phyloP scores from a whole-genome alignment of 2,797 vertebrate species.

The Hydrophis major region DNA sequence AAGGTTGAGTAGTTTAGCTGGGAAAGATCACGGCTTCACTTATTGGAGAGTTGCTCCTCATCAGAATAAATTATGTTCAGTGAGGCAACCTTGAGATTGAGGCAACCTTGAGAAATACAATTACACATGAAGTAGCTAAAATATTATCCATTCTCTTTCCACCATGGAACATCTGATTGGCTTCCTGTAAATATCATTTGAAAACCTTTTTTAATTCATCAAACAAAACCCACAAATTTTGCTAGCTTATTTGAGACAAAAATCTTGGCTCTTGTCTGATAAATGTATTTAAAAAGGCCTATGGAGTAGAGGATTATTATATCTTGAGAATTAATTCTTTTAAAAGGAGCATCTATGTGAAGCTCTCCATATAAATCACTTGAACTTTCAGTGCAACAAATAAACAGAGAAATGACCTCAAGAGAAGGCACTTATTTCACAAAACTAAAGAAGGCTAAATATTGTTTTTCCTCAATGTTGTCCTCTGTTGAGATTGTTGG shows the following conservation, averaged over 20 bases:
- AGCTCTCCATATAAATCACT: background rate
- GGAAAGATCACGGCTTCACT: background rate
- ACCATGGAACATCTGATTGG: background rate
- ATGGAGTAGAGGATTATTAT: background rate
- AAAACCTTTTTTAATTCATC: background rate
- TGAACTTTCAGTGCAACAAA: background rate
- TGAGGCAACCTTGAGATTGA: background rate
- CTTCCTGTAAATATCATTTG: background rate
- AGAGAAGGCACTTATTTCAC: background rate
- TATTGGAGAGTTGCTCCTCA: background rate
- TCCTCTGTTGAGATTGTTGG: slow-evolving; percentile 15
- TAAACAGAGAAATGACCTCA: background rate
- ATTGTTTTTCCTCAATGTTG: background rate
- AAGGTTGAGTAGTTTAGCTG: background rate
- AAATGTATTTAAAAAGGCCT: background rate
- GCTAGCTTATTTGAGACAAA: background rate
- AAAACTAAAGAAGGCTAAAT: background rate
- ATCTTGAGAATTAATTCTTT: background rate
- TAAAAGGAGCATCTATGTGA: background rate
- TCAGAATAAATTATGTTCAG: background rate
- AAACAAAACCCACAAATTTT: background rate
- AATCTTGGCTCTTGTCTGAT: background rate
- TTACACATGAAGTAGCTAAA: background rate
- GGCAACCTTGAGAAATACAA: background rate
- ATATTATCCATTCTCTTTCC: background rate